Conservation (phyloP, 2,888 invertebrate species). For the Branchipolynoe longqiensis region DNA sequence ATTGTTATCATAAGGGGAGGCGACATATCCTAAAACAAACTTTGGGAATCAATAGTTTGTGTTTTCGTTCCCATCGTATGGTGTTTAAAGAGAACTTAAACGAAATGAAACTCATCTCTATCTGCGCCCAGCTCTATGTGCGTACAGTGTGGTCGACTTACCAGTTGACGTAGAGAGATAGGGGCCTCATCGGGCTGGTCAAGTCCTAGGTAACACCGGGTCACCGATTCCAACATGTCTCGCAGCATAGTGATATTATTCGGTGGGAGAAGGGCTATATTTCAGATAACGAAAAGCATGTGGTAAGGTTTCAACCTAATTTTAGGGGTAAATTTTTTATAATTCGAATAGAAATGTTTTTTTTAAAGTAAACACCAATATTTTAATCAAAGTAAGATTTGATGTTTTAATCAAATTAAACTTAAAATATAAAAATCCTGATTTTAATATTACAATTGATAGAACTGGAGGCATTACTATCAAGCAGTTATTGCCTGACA, state of each 20-base stretch:
- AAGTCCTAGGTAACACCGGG: neutral
- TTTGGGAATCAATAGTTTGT: neutral
- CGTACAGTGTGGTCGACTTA: neutral
- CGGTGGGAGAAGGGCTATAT: neutral
- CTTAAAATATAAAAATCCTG: neutral
- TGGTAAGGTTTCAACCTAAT: neutral
- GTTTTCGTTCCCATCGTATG: neutral
- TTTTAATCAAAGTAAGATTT: neutral
- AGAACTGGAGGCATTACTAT: neutral
- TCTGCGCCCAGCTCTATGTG: neutral
- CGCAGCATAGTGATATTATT: neutral
- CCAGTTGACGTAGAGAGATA: neutral
- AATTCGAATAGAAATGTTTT: neutral
- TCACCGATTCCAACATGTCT: neutral
- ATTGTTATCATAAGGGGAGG: too few species aligned
- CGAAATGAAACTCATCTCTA: neutral
- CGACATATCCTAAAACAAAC: too few species aligned
- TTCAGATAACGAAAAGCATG: neutral
- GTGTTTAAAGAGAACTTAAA: neutral
- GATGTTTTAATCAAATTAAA: neutral
- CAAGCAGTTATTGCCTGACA: too few species aligned
- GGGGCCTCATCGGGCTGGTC: slow-evolving; percentile 2
- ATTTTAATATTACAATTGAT: neutral
- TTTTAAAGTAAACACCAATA: neutral
- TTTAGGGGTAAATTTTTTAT: neutral